Conservation (phyloP, 1,140 invertebrate species). For the Drosophila pachea region DNA sequence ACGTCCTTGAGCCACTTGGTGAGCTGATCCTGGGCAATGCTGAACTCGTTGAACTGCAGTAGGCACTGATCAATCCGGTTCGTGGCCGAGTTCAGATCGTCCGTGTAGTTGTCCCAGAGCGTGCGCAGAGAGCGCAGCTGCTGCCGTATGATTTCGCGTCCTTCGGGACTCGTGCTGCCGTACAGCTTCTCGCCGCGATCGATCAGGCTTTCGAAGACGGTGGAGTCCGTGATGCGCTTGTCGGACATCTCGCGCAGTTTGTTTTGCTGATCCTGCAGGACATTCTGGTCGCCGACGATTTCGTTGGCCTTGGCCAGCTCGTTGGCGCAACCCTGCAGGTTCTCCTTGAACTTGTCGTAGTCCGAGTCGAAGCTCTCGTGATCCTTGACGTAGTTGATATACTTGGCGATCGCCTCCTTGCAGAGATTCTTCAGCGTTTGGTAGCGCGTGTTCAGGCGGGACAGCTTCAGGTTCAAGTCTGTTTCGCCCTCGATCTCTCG, state of each 20-base stretch:
- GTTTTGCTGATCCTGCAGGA: constrained; percentile 91
- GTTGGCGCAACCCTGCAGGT: constrained; percentile 85
- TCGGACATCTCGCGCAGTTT: constrained; percentile 90
- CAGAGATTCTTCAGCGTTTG: constrained; percentile 90
- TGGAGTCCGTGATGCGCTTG: constrained; percentile 87
- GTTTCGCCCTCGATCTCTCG: constrained; percentile 88
- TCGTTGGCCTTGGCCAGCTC: constrained; percentile 89
- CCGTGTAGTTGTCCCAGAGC: constrained; percentile 92
- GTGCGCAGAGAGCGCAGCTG: constrained; percentile 90
- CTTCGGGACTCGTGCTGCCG: constrained; percentile 94
- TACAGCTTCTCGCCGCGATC: constrained; percentile 95
- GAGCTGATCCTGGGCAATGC: constrained; percentile 91
- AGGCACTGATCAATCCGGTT: constrained; percentile 93
- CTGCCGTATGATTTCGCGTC: constrained; percentile 93
- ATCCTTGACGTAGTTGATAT: constrained; percentile 91
- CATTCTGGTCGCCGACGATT: constrained; percentile 91
- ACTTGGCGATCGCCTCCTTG: constrained; percentile 88
- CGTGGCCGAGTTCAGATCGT: constrained; percentile 87
- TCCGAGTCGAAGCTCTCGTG: constrained; percentile 90
- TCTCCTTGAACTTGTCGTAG: constrained; percentile 87
- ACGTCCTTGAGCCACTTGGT: constrained; percentile 95
- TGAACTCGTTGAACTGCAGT: constrained; percentile 93
- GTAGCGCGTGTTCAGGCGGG: constrained; percentile 90
- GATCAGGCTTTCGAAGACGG: constrained; percentile 90
- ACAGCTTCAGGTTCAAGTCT: constrained; percentile 87